A percentile compares a stretch with the other conserved stretches of the same genome.
These are phyloP conservation scores for Micrasema longulum DNA, from an alignment of 1,140 invertebrate species.

Conservation along the genomic window DNA sequence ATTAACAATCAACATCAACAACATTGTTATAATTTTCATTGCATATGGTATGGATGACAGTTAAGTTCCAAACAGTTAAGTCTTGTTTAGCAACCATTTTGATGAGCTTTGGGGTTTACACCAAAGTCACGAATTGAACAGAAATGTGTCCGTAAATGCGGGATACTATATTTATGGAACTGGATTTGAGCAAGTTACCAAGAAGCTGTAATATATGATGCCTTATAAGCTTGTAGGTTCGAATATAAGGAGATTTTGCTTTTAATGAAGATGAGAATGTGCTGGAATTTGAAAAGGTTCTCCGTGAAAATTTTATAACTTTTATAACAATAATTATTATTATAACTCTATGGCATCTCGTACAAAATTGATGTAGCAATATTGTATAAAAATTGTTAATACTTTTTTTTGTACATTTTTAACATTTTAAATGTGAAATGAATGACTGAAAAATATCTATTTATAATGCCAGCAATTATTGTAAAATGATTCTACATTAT, in stretches of 20 bases:
- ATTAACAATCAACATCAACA: slow-evolving; percentile 72
- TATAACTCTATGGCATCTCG: slow-evolving; percentile 46
- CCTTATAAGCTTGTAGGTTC: slow-evolving; percentile 33
- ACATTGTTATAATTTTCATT: slow-evolving; percentile 66
- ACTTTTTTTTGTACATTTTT: slow-evolving; percentile 46
- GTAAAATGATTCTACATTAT: slow-evolving; percentile 32
- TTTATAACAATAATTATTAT: slow-evolving; percentile 46
- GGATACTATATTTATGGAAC: slow-evolving; percentile 40
- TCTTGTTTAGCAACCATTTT: slow-evolving; percentile 48
- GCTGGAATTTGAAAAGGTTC: slow-evolving; percentile 38
- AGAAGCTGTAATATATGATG: slow-evolving; percentile 34
- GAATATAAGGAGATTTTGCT: not conserved
- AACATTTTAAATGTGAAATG: slow-evolving; percentile 35
- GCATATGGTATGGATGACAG: slow-evolving; percentile 53
- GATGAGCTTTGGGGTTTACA: slow-evolving; percentile 43
- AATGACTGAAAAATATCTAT: slow-evolving; percentile 25
- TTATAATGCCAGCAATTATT: slow-evolving; percentile 34
- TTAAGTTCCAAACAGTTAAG: slow-evolving; percentile 45
- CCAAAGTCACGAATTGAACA: slow-evolving; percentile 33
- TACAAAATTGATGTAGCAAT: slow-evolving; percentile 54
- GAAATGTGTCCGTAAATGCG: slow-evolving; percentile 33
- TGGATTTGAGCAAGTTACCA: slow-evolving; percentile 52
- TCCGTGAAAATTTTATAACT: slow-evolving; percentile 31
- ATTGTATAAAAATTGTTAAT: slow-evolving; percentile 51
- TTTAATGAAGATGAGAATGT: slow-evolving; percentile 37